Evolutionary conservation across 2,113 vertebrate genomes (phyloP).

Genomic region (Rutilus rutilus): DNA sequence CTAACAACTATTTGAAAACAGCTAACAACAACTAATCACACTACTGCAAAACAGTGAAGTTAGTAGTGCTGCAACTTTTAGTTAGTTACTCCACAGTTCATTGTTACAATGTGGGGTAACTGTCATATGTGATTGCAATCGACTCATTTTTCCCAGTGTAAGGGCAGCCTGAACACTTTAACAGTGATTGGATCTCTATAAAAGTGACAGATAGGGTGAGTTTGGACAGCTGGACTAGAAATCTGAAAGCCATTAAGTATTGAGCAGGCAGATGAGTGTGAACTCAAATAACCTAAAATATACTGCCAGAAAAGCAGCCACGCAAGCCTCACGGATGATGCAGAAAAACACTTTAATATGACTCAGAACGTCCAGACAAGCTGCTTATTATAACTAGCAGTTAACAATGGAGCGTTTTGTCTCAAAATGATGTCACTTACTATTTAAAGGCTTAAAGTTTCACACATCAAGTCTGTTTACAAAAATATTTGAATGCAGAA

Average conservation of each 20-base stretch:
- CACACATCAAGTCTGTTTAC: background rate
- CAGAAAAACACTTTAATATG: conserved; percentile 13
- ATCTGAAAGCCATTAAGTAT: conserved; percentile 53
- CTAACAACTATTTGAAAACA: background rate
- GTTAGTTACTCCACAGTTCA: background rate
- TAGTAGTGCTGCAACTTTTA: background rate
- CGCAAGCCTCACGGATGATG: background rate
- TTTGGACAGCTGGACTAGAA: conserved; percentile 50
- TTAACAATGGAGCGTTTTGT: conserved; percentile 16
- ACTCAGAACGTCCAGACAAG: conserved; percentile 3
- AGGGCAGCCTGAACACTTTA: background rate
- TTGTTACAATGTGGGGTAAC: background rate
- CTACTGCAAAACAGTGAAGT: background rate
- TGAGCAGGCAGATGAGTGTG: conserved; percentile 5
- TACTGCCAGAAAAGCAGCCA: conserved; percentile 24
- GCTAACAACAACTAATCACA: background rate
- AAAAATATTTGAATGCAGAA: background rate
- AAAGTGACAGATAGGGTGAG: conserved; percentile 31
- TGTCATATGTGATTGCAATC: background rate
- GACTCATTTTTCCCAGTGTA: background rate
- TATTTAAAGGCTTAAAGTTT: background rate
- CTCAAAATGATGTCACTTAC: background rate
- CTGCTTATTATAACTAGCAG: background rate
- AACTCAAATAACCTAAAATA: conserved; percentile 38
- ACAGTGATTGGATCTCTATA: conserved; percentile 19